Evolutionary conservation across 2,113 vertebrate species (phyloP), one percentile per base, ranked within the genome.

Genomic region (Salvelinus namaycush): DNA sequence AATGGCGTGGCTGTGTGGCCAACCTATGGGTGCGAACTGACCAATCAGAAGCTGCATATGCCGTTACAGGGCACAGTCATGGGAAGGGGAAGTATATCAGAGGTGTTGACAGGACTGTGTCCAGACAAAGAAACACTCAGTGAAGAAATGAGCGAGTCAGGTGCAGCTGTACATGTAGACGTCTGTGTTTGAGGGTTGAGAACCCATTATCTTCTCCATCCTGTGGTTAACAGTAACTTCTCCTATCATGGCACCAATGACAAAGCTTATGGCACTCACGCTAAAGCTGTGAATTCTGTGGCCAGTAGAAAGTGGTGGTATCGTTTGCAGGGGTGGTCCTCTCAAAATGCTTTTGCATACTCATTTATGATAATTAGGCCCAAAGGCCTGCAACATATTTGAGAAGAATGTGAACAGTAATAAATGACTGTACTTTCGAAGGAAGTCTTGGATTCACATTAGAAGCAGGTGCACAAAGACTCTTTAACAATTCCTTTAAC

Each of bases 31-130:
- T 72, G 75, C 76, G 24, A 75, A 71, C 77, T 70, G 77, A 83
- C 67, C 81, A 83, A 76, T 87, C 83, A 59, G 54, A 39, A 83
- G 76, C 85, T 86, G 85, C 86, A 83, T 86, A 79, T 80, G 60
- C 74, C 78, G 72, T 54, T 68, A 13, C 9, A 71, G 65, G 79
- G 72, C 51, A 80, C 72, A 60, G 75, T 65, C 14, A 26, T 5
- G 76, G 65, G 24, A 68, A 26, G 22, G 70, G 66, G 39, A 44
- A 9, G 9, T 44, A 44, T 44, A 12, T 9, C 39, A 44, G 34
- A 34, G 8, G 49, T 65, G 74, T 77, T 74, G 68, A 84, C 83
- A 73, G 72, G 70, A 5, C 67, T 29, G 39, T 44, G 14, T 34
- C 27, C 31, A 70, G 62, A 70, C 70, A 75, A 18, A 76, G 83